These are phyloP conservation scores for Drosophila orena DNA, from an alignment of 1,140 invertebrate species.

Conservation along the genomic window DNA sequence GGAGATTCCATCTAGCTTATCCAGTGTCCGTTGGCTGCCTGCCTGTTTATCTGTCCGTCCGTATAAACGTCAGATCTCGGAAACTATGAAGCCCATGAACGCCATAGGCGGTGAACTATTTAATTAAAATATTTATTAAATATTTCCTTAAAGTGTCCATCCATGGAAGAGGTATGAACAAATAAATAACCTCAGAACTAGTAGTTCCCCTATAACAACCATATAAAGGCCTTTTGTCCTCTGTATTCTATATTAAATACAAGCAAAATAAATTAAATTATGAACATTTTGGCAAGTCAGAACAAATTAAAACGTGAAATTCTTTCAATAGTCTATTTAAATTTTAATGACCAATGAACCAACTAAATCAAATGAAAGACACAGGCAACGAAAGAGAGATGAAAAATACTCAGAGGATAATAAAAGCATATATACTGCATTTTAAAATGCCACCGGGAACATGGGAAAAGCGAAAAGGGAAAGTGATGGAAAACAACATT, in stretches of 20 bases:
- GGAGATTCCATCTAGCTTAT: no score
- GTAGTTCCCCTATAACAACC: not conserved
- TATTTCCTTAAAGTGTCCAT: no score
- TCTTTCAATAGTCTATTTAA: conserved; percentile 23
- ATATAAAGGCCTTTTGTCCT: not conserved
- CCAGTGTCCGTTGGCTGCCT: no score
- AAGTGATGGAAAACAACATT: conserved; percentile 37
- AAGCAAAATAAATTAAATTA: not conserved
- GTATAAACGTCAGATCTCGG: no score
- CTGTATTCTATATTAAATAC: not conserved
- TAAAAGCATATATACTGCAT: conserved; percentile 35
- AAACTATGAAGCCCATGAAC: no score
- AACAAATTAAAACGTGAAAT: conserved; percentile 6
- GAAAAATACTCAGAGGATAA: conserved; percentile 28
- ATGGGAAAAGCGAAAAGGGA: conserved; percentile 23
- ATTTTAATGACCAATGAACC: conserved; percentile 29
- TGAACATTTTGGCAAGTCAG: not conserved
- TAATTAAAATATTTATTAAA: no score
- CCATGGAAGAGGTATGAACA: no score
- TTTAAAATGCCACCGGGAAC: conserved; percentile 24
- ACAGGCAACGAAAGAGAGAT: conserved; percentile 12
- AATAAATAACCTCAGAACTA: no score
- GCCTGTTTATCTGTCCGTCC: no score
- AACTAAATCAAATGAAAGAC: conserved; percentile 22
- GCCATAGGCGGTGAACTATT: no score